Evolutionary conservation across 2,888 invertebrate genomes (phyloP), one percentile per base, ranked within the genome.

Genomic region (Ichneumoninae sp.): DNA sequence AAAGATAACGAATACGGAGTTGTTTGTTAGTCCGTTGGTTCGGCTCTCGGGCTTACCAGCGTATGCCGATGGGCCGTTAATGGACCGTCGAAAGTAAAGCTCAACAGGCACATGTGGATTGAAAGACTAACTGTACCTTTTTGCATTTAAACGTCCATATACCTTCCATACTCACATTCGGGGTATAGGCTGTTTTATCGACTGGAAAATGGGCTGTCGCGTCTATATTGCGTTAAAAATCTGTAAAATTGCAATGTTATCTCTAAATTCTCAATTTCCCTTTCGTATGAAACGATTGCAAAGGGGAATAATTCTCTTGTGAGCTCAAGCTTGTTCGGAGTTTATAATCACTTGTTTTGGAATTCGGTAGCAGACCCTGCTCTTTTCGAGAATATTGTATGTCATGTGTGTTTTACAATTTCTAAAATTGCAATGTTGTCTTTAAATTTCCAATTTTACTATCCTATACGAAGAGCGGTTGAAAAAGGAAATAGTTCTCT

Each of bases 1-100:
- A 86, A 89, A 89, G 89, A 89, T 89, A 91, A 91, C 88, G 86
- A 85, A 88, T 84, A 85, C 87, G 83, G 83, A 74, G 84, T 85
- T 86, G 87, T 89, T 89, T 89, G 88, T 85, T 82, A 78, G 83
- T 86, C 79, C 33, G 71, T 75, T 69, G 75, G 79, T 88, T 86
- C 83, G 71, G 81, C 73, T 78, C 33, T 77, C 69, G 57, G 26
- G 36, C 36, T 22, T 54, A 22, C 54, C 22, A 22, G 22, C 8
- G 22, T 22, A 70, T 30, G 33, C 36, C 71, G 71, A 75, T 57
- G 78, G 40, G 30, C 22, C 30, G 19, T 80, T 65, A 78, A 79
- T 71, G 71, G 54, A 71, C 65, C 36, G 60, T 57, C 16, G 70
- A 54, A 26, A 3, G 47, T 30, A 40, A 22, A 70, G 71, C 40